Evolutionary conservation across 1,140 invertebrate genomes (phyloP), one percentile per base, ranked within the genome.

Genomic region (Drosophila ficusphila): DNA sequence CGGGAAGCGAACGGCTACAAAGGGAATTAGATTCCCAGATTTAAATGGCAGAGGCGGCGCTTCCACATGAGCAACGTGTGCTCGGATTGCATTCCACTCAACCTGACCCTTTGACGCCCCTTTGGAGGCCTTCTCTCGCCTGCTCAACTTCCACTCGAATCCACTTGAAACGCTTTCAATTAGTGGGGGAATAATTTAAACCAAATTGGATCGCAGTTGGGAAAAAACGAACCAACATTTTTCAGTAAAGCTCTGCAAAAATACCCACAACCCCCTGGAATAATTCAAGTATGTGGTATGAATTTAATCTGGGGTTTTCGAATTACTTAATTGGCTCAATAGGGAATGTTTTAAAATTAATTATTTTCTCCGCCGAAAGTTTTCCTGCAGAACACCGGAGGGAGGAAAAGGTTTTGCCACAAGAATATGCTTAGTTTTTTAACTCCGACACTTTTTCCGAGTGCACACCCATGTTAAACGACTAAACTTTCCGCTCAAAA

Each of bases 161-260:
- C 44, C 62, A 39, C 62, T 42, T 46, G 34, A 67, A 67, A 33
- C 16, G 25, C 44, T 52, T 44, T 51, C 62, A 67, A 67, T 67
- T 67, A 67, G 62, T 67, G 60, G 58, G 42, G 36, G 29, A 64
- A 64, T 31, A 61, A 46, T 46, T 64, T 61, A 64, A 61, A 19
- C 6, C 14, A 44, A 46, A 57, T 57, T 47, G 11, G 8, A 64
- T 9, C 27, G 27, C 36, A 36, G 49, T 27, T 56, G 18, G 14
- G 27, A 4, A 21, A 64, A 64, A 57, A 60, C 11, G 9, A 9
- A 23, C 18, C 12, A 3, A 16, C n/a, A 46, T 16, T 25, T 14
- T 4, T 23, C 23, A 27, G 7, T n/a, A 7, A n/a, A 56, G 4
- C 6, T 1, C 21, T 6, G 7, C 12, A 33, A 33, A 34, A n/a